Evolutionary conservation across 2,113 vertebrate genomes (phyloP).

Genomic region (Chloropsis cyanopogon): DNA sequence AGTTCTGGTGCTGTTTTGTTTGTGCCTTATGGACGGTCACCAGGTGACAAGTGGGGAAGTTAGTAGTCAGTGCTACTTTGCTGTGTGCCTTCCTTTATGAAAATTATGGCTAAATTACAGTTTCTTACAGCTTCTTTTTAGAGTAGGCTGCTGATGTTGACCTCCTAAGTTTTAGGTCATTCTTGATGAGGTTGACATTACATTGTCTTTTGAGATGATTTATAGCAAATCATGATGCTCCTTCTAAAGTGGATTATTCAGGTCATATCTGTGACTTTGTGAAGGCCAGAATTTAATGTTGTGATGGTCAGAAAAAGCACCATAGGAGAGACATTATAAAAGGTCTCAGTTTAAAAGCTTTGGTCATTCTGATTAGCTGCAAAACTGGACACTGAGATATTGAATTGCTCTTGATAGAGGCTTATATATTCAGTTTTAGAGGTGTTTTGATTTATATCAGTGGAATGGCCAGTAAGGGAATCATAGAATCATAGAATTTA

Average conservation of each 20-base stretch:
- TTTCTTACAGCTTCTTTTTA: neutral
- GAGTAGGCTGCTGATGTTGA: neutral
- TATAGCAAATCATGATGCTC: neutral
- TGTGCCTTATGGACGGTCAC: neutral
- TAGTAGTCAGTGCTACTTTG: neutral
- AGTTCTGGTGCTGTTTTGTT: neutral
- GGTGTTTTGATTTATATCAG: constrained; percentile 8
- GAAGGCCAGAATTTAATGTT: neutral
- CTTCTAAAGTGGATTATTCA: neutral
- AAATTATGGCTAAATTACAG: neutral
- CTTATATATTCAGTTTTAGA: constrained; percentile 12
- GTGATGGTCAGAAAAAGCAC: neutral
- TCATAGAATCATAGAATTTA: neutral
- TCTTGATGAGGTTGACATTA: neutral
- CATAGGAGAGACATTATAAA: neutral
- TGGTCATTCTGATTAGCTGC: neutral
- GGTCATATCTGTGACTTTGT: neutral
- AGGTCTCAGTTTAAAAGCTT: neutral
- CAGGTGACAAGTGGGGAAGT: neutral
- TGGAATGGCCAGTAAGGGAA: constrained; percentile 7
- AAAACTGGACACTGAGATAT: neutral
- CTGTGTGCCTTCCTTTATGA: neutral
- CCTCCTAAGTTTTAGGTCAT: neutral
- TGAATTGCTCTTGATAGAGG: neutral
- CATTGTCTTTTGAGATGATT: neutral